phyloP scores from a whole-genome alignment of 2,797 vertebrate species.

The Aplochiton taeniatus region DNA sequence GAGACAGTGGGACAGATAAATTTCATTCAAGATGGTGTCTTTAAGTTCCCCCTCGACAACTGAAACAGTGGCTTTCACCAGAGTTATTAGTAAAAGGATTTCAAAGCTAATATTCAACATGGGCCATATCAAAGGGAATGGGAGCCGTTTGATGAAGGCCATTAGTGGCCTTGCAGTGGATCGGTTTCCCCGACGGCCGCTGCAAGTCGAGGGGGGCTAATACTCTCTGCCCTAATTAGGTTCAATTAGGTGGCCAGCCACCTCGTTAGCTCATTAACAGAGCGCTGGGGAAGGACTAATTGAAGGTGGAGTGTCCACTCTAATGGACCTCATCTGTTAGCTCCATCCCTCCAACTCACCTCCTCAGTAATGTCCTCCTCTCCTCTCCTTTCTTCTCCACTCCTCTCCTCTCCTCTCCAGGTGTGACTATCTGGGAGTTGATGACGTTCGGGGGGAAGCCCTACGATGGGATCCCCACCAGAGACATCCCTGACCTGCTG shows the following conservation, averaged over 20 bases:
- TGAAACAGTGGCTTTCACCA: too few species aligned
- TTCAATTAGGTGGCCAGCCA: background rate
- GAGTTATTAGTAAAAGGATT: too few species aligned
- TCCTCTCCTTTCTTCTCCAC: background rate
- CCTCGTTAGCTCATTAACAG: background rate
- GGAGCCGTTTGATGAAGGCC: background rate
- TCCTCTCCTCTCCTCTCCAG: slow-evolving; percentile 57
- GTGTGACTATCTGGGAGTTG: slow-evolving; percentile 98
- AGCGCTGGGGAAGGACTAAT: background rate
- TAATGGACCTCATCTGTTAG: too few species aligned
- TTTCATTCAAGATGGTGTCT: too few species aligned
- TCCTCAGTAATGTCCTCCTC: background rate
- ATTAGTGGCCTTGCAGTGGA: too few species aligned
- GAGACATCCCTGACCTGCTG: slow-evolving; percentile 95
- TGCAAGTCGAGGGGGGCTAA: too few species aligned
- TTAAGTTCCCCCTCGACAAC: too few species aligned
- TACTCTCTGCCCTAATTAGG: too few species aligned
- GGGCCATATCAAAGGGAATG: background rate
- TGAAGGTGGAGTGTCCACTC: background rate
- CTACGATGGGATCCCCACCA: slow-evolving; percentile 93
- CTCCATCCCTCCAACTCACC: too few species aligned
- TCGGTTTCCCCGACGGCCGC: too few species aligned
- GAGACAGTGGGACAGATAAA: too few species aligned
- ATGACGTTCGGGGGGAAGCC: slow-evolving; percentile 99
- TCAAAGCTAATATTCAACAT: background rate